Percentiles rank a stretch among this genome's conserved stretches.
Conservation (phyloP, 2,888 invertebrate genomes). For the Brenthis ino region DNA sequence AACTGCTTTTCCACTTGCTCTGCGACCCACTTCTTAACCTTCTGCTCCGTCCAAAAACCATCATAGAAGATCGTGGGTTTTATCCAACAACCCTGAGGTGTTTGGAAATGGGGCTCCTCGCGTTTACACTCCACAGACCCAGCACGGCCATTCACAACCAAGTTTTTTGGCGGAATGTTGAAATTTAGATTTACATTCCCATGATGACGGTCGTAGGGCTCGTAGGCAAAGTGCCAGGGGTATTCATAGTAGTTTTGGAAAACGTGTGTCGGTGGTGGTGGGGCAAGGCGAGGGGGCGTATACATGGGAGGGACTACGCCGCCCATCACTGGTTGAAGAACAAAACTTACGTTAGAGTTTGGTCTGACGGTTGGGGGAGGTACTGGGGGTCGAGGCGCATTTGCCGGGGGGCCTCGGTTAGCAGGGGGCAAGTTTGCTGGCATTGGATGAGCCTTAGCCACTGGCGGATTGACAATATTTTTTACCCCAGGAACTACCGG, state of each 20-base stretch:
- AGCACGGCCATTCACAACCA: slow-evolving; percentile 63
- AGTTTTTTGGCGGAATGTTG: slow-evolving; percentile 70
- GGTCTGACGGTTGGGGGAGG: slow-evolving; percentile 47
- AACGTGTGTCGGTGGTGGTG: slow-evolving; percentile 52
- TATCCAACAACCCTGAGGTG: slow-evolving; percentile 71
- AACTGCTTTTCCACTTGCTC: slow-evolving; percentile 78
- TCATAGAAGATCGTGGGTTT: slow-evolving; percentile 79
- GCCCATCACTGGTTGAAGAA: slow-evolving; percentile 64
- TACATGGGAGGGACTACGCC: slow-evolving; percentile 56
- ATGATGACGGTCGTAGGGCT: slow-evolving; percentile 62
- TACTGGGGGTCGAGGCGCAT: slow-evolving; percentile 39
- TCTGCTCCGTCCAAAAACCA: slow-evolving; percentile 80
- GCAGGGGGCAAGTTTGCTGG: slow-evolving; percentile 46
- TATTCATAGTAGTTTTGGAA: slow-evolving; percentile 70
- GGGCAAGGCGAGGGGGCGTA: slow-evolving; percentile 46
- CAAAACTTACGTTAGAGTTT: slow-evolving; percentile 75
- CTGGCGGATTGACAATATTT: slow-evolving; percentile 46
- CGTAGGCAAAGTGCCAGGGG: slow-evolving; percentile 75
- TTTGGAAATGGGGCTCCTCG: slow-evolving; percentile 50
- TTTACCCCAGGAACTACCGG: slow-evolving; percentile 42
- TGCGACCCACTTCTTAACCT: slow-evolving; percentile 79
- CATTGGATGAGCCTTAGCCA: slow-evolving; percentile 53
- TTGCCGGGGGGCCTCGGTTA: slow-evolving; percentile 42
- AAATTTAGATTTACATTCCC: slow-evolving; percentile 72
- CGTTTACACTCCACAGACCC: slow-evolving; percentile 56